Base-by-base conservation (phyloP, 2,113 vertebrate species). In the Dermatemys mawii region DNA sequence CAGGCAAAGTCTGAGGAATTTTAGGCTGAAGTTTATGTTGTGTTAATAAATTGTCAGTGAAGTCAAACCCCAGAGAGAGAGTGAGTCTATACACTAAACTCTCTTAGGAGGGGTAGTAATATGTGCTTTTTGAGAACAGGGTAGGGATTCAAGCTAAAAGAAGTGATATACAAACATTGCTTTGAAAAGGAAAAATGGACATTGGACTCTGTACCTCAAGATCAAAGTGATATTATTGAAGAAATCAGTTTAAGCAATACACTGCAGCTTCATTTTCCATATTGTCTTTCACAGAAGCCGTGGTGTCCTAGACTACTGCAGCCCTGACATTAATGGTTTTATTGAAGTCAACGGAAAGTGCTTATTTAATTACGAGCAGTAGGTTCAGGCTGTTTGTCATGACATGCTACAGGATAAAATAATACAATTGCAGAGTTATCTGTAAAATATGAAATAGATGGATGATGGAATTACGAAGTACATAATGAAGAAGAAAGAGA, bases 301-400 rank as follows among this genome's bases (percentile, higher is more conserved):
- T 5, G 51, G 38, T 35, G 87, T 14, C 14, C 26, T 70, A 87
- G 89, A 84, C 17, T 49, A 26, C 55, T 50, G 46, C 73, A 78
- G 44, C 5, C 55, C 63, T 92, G 93, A 91, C 48, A 38, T 78
- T 93, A 78, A 4, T 88, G 94, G 35, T 41, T 63, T 17, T 85
- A 38, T 24, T 46, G 73, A 73, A 16, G 54, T 82, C 86, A 92
- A 51, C 22, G 90, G 46, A 84, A 95, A 19, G 49, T 85, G 50
- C 8, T 1, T 75, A 76, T 76, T 46, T 76, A 22, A 46, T 76
- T 27, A 87, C 90, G 93, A n/a, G 29, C 24, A 14, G 1, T 8
- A 7, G 0, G 0, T 83, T 92, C 57, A 75, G 83, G 35, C 17
- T 73, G 49, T 86, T 10, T 0, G 0, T 22, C 17, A 63, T 41